Conservation (phyloP, 2,888 invertebrate species). For the Leucophenga montana region DNA sequence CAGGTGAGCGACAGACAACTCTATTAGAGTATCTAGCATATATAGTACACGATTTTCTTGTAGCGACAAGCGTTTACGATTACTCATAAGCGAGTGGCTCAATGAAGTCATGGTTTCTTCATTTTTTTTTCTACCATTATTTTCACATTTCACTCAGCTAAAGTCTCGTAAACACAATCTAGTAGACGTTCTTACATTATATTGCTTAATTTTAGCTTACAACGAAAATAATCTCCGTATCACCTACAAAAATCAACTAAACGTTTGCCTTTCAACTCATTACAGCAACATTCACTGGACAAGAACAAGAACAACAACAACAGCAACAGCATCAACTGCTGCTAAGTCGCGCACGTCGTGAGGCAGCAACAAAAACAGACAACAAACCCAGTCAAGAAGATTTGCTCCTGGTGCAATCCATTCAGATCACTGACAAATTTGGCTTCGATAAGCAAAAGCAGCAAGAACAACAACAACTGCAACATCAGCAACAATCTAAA, state of each 20-base stretch:
- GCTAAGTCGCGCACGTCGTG: conserved; percentile 58
- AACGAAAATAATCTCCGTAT: conserved; percentile 25
- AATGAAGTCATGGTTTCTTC: conserved; percentile 36
- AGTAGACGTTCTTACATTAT: conserved; percentile 37
- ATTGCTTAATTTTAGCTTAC: conserved; percentile 43
- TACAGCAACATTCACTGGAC: conserved; percentile 41
- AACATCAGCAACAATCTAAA: conserved; percentile 64
- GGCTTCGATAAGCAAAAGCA: conserved; percentile 82
- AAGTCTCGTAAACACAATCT: conserved; percentile 41
- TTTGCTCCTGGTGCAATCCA: conserved; percentile 89
- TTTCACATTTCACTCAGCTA: neutral
- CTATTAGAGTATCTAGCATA: neutral
- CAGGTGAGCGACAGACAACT: conserved; percentile 56
- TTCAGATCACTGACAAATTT: conserved; percentile 94
- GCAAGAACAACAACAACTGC: conserved; percentile 59
- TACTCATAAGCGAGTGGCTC: conserved; percentile 10
- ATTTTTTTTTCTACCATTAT: too few relatives aligned
- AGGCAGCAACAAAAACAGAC: conserved; percentile 46
- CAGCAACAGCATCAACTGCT: conserved; percentile 22
- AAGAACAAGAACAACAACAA: conserved; percentile 20
- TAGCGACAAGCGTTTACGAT: conserved; percentile 2
- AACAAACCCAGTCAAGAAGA: conserved; percentile 79
- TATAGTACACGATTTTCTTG: conserved; percentile 13
- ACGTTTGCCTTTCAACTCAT: conserved; percentile 27
- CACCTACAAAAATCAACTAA: conserved; percentile 1